Conservation (phyloP, 2,888 invertebrate species). For the Volucella bombylans region DNA sequence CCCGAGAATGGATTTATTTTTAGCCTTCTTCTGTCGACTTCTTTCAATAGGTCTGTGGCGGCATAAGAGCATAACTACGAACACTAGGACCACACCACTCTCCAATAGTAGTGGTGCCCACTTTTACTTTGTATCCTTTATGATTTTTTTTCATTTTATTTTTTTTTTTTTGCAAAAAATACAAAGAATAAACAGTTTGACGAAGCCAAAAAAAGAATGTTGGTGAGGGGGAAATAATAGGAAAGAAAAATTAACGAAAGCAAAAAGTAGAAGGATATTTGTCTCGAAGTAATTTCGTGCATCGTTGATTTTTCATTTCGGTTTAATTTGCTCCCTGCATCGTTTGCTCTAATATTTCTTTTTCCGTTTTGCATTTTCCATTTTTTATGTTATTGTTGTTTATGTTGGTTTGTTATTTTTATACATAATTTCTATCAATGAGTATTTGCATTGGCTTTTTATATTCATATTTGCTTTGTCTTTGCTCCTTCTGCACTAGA, state of each 20-base stretch:
- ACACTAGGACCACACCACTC: constrained; percentile 11
- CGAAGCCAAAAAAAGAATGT: constrained; percentile 18
- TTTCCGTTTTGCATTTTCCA: constrained; percentile 5
- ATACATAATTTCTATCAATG: no score
- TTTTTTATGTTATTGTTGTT: neutral
- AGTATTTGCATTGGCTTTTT: no score
- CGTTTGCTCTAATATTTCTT: constrained; percentile 26
- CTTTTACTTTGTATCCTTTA: constrained; percentile 60
- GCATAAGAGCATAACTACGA: constrained; percentile 53
- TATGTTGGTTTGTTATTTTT: no score
- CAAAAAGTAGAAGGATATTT: constrained; percentile 50
- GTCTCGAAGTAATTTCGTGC: constrained; percentile 79
- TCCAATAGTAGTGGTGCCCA: constrained; percentile 36
- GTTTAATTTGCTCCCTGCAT: constrained; percentile 79
- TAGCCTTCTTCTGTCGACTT: constrained; percentile 32
- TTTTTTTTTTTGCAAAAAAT: constrained; percentile 1
- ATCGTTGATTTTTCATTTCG: constrained; percentile 81
- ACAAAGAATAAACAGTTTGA: constrained; percentile 31
- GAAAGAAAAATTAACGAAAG: constrained; percentile 14
- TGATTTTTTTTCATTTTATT: constrained; percentile 1
- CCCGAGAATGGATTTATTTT: constrained; percentile 48
- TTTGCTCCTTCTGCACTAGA: no score
- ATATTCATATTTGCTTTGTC: no score
- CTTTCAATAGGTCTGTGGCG: constrained; percentile 56
- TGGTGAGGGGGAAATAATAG: neutral